phyloP scores from a whole-genome alignment of 2,888 invertebrate genomes.

The Doris montereyensis region DNA sequence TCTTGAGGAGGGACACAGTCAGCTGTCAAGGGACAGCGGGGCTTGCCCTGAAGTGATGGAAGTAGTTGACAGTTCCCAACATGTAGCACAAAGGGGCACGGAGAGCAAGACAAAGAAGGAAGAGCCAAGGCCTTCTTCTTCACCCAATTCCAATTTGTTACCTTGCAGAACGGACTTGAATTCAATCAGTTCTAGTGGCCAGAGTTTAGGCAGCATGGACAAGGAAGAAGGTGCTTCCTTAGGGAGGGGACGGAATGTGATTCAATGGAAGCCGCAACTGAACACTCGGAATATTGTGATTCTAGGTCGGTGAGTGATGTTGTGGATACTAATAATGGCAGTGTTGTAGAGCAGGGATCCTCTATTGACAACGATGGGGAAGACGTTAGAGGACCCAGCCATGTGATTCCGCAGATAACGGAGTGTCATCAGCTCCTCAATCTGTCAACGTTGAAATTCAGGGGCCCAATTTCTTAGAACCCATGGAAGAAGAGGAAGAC shows the following conservation, averaged over 20 bases:
- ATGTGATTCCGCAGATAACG: conserved; percentile 28
- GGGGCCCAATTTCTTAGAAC: too few species aligned
- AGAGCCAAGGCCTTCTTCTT: not conserved
- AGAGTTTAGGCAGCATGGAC: not conserved
- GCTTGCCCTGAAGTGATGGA: conserved; percentile 1
- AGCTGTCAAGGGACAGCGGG: too few species aligned
- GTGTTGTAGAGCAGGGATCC: not conserved
- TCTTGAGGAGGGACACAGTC: too few species aligned
- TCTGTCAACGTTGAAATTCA: conserved; percentile 1
- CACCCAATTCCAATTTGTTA: not conserved
- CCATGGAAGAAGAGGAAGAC: conserved; percentile 26
- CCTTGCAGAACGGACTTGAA: not conserved
- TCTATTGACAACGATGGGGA: not conserved
- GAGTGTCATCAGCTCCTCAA: not conserved
- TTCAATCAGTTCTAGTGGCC: conserved; percentile 35
- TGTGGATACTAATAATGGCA: not conserved
- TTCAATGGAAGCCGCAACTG: conserved; percentile 25
- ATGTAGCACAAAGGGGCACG: conserved; percentile 25
- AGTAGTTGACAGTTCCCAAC: conserved; percentile 37
- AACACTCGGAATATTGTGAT: not conserved
- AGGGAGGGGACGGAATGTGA: too few species aligned
- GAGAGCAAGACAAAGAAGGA: not conserved
- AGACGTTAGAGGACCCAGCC: conserved; percentile 1
- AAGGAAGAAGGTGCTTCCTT: conserved; percentile 1
- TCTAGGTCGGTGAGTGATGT: conserved; percentile 4